Evolutionary conservation across 2,113 vertebrate species (phyloP), one percentile per base, ranked within the genome.

Genomic region (Prunella fulvescens): DNA sequence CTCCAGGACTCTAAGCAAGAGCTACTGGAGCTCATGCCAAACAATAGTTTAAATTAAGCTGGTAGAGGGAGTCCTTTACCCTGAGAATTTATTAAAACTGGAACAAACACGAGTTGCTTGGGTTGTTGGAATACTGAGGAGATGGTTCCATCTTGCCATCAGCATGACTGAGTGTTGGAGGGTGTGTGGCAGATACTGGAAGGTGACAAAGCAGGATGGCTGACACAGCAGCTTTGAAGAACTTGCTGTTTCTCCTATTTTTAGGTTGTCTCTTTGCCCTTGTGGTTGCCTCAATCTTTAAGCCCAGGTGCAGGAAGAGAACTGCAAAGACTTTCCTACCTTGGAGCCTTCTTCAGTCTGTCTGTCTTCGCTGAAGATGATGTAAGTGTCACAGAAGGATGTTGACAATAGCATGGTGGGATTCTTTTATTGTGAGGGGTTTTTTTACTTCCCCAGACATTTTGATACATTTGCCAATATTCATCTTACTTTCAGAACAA

Each of bases 311-410:
- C 98, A 28, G 99, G 99, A 93, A 98, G 99, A 97, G 99, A 99
- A 90, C 97, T 99, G 81, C 99, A 99, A 97, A 98, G 99, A 96
- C 98, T 99, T 12, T 99, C 99, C 39, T 99, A 98, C 74, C 91
- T 99, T 70, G 99, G 99, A 88, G 97, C 98, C 44, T 99, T 99
- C 97, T 99, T 99, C 90, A 99, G 99, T 95, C 99, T 99, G 73
- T 99, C 99, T 5, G 99, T 99, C 87, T 99, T 99, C 91, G 99
- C 99, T 35, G 99, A 99, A 93, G 99, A 99, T 91, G 99, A 99
- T n/a, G 99, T 99, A 95, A 99, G 99, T 99, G 72, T 31, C 56
- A 20, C 10, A 58, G 47, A 16, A n/a, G 50, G 87, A 51, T 33
- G 26, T 10, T 39, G 29, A 12, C 20, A 54, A 25, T 29, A 48